phyloP scores from a whole-genome alignment of 2,888 invertebrate genomes.

The Apotomis capreana region DNA sequence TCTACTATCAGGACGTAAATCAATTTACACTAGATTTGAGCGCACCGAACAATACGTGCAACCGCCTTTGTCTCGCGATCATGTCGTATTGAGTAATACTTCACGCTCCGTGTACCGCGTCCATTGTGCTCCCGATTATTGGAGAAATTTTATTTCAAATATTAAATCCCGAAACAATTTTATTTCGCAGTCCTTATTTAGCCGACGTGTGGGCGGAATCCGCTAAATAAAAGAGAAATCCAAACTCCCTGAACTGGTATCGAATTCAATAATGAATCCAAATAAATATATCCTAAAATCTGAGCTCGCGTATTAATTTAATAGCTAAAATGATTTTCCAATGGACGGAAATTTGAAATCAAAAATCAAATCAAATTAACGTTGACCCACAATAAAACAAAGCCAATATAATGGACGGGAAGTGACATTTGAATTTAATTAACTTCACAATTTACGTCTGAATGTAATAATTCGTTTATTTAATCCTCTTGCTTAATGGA shows the following conservation, averaged over 20 bases:
- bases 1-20: conserved; percentile 49
- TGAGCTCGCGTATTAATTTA: conserved; percentile 6
- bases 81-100: conserved; percentile 36
- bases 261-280: neutral
- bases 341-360: conserved; percentile 30
- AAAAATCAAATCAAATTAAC: conserved; percentile 41
- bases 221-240: neutral
- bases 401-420: conserved; percentile 42
- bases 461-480: conserved; percentile 47
- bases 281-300: conserved; percentile 3
- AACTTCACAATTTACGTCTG: conserved; percentile 44
- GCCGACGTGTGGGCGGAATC: neutral
- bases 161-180: conserved; percentile 9
- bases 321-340: conserved; percentile 1
- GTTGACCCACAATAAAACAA: conserved; percentile 41
- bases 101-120: conserved; percentile 23
- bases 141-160: conserved; percentile 15
- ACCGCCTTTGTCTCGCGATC: conserved; percentile 27
- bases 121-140: conserved; percentile 25
- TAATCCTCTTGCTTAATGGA: conserved; percentile 39
- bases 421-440: conserved; percentile 45
- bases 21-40: conserved; percentile 55
- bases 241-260: neutral
- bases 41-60: conserved; percentile 16
- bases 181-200: neutral